Evolutionary conservation across 1,140 invertebrate genomes (phyloP).

Genomic region (Oncopodura yosiiana): DNA sequence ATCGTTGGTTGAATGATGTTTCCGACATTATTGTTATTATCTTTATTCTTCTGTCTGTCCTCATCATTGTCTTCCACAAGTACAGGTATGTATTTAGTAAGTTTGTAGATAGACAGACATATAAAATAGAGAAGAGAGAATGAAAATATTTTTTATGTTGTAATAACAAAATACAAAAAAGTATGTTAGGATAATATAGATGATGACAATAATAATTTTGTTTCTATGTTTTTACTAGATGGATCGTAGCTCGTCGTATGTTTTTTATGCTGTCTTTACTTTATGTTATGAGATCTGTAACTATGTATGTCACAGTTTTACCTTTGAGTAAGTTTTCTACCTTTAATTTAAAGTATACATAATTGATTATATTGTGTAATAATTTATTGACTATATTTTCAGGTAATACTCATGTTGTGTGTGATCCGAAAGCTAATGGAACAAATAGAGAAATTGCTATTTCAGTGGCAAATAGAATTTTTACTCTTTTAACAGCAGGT

Average conservation of each 20-base stretch:
- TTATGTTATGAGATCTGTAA: slow-evolving; percentile 40
- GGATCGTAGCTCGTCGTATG: slow-evolving; percentile 39
- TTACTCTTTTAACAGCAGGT: too few species aligned
- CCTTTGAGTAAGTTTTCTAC: neutral
- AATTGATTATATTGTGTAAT: too few species aligned
- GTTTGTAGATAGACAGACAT: too few species aligned
- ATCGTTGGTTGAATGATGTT: slow-evolving; percentile 37
- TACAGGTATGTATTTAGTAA: slow-evolving; percentile 12
- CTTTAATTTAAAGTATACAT: too few species aligned
- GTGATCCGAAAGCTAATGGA: neutral
- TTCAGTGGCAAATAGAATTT: too few species aligned
- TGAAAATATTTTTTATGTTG: neutral
- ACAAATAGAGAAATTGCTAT: too few species aligned
- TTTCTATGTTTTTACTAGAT: slow-evolving; percentile 32
- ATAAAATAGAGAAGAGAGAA: neutral
- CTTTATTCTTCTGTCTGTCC: slow-evolving; percentile 5
- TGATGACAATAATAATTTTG: neutral
- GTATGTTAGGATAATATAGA: neutral
- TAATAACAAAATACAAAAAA: neutral
- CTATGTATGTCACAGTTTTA: slow-evolving; percentile 39
- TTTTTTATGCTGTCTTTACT: slow-evolving; percentile 40
- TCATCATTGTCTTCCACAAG: slow-evolving; percentile 10
- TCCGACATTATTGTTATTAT: slow-evolving; percentile 40
- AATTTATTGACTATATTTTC: slow-evolving; percentile 39
- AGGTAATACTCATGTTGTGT: slow-evolving; percentile 39